These are phyloP conservation scores for Rhorus exstirpatorius DNA, from an alignment of 2,888 invertebrate genomes.

Conservation along the genomic window DNA sequence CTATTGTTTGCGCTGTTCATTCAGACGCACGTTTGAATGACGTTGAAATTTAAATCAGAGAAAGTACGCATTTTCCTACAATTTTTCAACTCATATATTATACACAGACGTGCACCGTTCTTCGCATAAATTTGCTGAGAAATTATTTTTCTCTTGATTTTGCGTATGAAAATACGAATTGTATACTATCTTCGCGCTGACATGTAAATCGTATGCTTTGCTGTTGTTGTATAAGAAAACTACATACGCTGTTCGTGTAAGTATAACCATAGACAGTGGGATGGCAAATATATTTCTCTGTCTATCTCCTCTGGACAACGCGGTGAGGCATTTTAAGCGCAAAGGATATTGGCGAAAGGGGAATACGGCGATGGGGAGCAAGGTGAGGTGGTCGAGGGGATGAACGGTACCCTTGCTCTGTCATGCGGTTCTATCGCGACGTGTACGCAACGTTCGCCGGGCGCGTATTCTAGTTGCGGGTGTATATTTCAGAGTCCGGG, in stretches of 20 bases:
- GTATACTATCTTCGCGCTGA: constrained; percentile 3
- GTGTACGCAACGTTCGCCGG: constrained; percentile 66
- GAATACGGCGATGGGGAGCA: constrained; percentile 39
- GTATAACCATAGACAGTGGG: constrained; percentile 23
- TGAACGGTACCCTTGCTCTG: constrained; percentile 62
- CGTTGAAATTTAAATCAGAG: neutral
- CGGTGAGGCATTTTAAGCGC: constrained; percentile 41
- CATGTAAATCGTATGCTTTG: constrained; percentile 10
- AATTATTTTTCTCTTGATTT: constrained; percentile 12
- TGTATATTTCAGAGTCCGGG: constrained; percentile 83
- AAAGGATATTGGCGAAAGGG: constrained; percentile 47
- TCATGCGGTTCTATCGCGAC: constrained; percentile 68
- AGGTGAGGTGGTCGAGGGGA: constrained; percentile 50
- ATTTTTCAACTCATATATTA: neutral
- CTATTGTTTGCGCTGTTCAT: neutral
- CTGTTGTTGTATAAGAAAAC: constrained; percentile 32
- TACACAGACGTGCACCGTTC: constrained; percentile 11
- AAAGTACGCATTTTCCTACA: neutral
- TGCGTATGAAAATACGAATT: neutral
- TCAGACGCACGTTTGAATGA: neutral
- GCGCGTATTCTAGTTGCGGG: constrained; percentile 74
- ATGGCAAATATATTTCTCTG: constrained; percentile 11
- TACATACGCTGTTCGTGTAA: constrained; percentile 32
- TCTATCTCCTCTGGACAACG: constrained; percentile 26
- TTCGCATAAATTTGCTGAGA: neutral